Evolutionary conservation across 2,888 invertebrate species (phyloP).

Genomic region (Aphidoletes aphidimyza): DNA sequence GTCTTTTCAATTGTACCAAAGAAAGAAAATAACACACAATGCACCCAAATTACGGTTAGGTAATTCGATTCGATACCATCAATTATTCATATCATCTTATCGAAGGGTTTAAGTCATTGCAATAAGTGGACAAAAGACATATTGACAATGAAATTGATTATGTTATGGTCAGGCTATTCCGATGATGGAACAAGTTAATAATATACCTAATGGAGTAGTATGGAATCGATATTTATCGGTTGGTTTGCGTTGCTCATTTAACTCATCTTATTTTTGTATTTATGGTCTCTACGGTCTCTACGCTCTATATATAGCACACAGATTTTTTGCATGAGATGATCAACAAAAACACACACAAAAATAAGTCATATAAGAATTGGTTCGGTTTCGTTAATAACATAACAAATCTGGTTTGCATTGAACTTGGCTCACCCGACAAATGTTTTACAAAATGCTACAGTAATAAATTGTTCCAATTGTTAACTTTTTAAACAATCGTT

Average conservation of each 20-base stretch:
- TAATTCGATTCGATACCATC: conserved; percentile 44
- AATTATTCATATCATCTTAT: conserved; percentile 45
- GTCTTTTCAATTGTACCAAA: conserved; percentile 40
- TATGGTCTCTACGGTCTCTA: too few species aligned
- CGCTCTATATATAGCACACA: too few species aligned
- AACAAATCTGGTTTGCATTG: not conserved
- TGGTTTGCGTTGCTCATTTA: too few species aligned
- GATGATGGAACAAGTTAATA: not conserved
- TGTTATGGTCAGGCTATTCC: not conserved
- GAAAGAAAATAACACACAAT: not conserved
- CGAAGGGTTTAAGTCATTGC: not conserved
- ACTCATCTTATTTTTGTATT: too few species aligned
- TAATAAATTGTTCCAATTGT: not conserved
- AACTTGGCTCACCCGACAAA: not conserved
- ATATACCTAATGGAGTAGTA: not conserved
- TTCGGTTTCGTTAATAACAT: not conserved
- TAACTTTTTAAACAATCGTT: too few species aligned
- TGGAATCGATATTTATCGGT: not conserved
- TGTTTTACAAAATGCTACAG: not conserved
- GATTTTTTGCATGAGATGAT: not conserved
- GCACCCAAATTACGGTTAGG: conserved; percentile 28
- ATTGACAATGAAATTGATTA: not conserved
- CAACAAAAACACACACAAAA: not conserved
- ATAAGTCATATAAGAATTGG: not conserved
- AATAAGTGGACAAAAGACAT: not conserved